These are phyloP conservation scores for Eospalax fontanierii DNA, from an alignment of 2,797 vertebrate genomes.

Conservation along the genomic window DNA sequence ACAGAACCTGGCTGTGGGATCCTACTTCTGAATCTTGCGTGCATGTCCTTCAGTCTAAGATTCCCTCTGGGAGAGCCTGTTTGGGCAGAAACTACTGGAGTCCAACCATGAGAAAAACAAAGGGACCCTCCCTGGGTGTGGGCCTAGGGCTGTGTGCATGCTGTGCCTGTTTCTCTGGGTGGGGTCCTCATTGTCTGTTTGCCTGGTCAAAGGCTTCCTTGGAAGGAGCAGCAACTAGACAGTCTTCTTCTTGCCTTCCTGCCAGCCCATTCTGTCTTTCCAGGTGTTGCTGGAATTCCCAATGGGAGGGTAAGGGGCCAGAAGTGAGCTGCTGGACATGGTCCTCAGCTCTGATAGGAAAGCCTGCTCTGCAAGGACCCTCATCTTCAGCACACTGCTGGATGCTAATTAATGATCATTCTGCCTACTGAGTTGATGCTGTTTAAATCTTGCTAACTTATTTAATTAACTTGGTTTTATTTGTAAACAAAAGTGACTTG, in stretches of 20 bases:
- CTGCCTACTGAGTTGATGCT: not conserved
- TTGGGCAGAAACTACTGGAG: not conserved
- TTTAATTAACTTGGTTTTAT: conserved; percentile 48
- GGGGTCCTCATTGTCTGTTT: not conserved
- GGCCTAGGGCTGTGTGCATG: no score
- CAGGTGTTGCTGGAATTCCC: not conserved
- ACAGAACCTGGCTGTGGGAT: not conserved
- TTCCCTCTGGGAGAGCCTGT: not conserved
- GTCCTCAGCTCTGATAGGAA: not conserved
- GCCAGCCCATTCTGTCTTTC: not conserved
- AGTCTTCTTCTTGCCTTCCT: not conserved
- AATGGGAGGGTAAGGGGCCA: not conserved
- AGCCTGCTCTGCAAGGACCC: not conserved
- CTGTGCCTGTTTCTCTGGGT: not conserved
- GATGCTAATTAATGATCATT: not conserved
- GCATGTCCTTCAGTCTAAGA: not conserved
- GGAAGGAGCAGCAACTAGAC: not conserved
- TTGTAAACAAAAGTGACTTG: conserved; percentile 52
- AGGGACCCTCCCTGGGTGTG: not conserved
- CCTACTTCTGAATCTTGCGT: no score
- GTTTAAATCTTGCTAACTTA: not conserved
- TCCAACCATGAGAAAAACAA: not conserved
- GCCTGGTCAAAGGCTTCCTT: not conserved
- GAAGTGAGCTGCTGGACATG: not conserved
- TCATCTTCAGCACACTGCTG: no score